Evolutionary conservation across 2,888 invertebrate species (phyloP).

Genomic region (Schizaphis graminum): DNA sequence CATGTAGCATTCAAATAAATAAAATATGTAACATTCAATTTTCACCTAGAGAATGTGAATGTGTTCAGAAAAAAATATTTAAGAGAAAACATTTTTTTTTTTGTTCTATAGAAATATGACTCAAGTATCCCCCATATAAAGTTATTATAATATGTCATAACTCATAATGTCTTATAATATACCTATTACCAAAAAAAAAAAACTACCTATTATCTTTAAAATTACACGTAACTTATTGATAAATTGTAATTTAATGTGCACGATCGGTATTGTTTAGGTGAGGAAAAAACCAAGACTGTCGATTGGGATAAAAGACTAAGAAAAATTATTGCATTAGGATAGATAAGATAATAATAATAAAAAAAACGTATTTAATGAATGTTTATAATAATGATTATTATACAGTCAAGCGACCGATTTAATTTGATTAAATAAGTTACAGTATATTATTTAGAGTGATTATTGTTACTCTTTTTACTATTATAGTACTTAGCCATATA

Average conservation of each 20-base stretch:
- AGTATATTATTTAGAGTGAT: not conserved
- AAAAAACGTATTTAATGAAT: not conserved
- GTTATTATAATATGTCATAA: not conserved
- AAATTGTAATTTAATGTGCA: not conserved
- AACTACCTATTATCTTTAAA: not conserved
- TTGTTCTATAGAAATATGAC: conserved; percentile 1
- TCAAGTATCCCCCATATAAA: not conserved
- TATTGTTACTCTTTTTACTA: not conserved
- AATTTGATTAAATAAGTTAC: not conserved
- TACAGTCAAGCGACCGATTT: not conserved
- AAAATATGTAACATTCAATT: conserved; percentile 43
- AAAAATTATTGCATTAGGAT: not conserved
- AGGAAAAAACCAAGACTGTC: not conserved
- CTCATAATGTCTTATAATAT: not conserved
- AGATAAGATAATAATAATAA: not conserved
- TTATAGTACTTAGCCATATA: not conserved
- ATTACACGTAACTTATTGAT: not conserved
- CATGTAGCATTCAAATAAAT: not conserved
- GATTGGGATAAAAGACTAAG: not conserved
- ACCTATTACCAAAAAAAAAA: not conserved
- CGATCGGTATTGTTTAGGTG: not conserved
- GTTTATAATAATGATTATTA: not conserved
- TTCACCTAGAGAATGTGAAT: conserved; percentile 59
- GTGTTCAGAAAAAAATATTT: conserved; percentile 5
- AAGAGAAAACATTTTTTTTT: conserved; percentile 20